Base-by-base conservation (phyloP, 2,888 invertebrate genomes). In the Napeogenes inachia region DNA sequence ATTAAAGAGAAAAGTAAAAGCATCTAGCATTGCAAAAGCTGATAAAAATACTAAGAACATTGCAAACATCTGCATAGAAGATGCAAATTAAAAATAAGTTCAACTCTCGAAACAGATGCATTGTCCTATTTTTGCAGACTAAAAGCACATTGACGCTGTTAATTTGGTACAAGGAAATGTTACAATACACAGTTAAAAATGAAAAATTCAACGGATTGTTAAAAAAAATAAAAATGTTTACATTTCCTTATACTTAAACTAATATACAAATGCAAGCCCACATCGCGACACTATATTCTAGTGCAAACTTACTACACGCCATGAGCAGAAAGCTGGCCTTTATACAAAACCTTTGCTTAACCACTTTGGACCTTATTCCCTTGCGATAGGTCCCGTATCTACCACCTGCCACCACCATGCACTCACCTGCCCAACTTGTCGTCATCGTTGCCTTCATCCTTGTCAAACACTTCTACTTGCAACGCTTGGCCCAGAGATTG, bases 341-440 rank as follows among this genome's bases (percentile, higher is more conserved):
- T 13, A 13, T 5, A 13, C 13, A 6, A n/a, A 47, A 13, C 12
- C 0, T 21, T 21, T 55, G n/a, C 57, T 61, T 8, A 33, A 38
- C 50, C 13, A 58, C 8, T 64, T 60, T 55, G 54, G 61, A 42
- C 56, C 54, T 55, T 45, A 59, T 54, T 38, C 10, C 53, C 4
- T 4, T 21, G 30, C 30, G 8, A 12, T 13, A 13, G 50, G 21
- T 30, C 30, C 46, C 45, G 13, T 56, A 57, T 65, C 59, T 54
- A 56, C 60, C 45, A 56, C 54, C 35, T 61, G 50, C 59, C 61
- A 60, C 67, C 64, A 61, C 67, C 72, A 73, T 71, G 67, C 75
- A 85, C 93, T 92, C 92, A 96, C 96, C 95, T 96, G 90, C 98
- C 98, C 73, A 98, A 92, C 76, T 93, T 93, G 89, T 98, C 98